phyloP scores from a whole-genome alignment of 2,888 invertebrate genomes.

The Synanthedon vespiformis region DNA sequence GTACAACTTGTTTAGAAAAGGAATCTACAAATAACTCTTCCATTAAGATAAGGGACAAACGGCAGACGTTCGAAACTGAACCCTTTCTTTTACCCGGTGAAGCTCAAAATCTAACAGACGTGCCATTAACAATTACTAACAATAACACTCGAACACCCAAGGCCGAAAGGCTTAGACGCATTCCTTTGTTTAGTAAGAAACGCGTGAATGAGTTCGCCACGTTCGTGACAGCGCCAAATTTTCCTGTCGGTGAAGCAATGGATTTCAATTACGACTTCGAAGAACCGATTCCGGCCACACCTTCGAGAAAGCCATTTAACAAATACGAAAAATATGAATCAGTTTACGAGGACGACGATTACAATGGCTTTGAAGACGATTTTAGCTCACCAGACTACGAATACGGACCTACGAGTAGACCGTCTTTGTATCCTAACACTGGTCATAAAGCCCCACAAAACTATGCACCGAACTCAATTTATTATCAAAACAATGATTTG shows the following conservation, averaged over 20 bases:
- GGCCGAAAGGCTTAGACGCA: slow-evolving; percentile 24
- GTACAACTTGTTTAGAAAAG: slow-evolving; percentile 20
- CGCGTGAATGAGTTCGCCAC: slow-evolving; percentile 17
- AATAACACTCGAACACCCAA: slow-evolving; percentile 12
- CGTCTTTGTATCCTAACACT: slow-evolving; percentile 6
- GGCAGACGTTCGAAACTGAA: slow-evolving; percentile 30
- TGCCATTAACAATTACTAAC: slow-evolving; percentile 3
- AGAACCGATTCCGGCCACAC: slow-evolving; percentile 6
- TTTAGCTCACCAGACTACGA: slow-evolving; percentile 19
- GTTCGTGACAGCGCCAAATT: slow-evolving; percentile 24
- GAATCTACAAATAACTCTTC: not conserved
- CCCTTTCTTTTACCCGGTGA: slow-evolving; percentile 29
- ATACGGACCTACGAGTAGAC: slow-evolving; percentile 12
- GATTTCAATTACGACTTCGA: slow-evolving; percentile 21
- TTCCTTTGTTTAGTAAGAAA: slow-evolving; percentile 8
- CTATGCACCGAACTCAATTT: slow-evolving; percentile 18
- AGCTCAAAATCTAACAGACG: slow-evolving; percentile 11
- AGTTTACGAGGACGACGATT: slow-evolving; percentile 25
- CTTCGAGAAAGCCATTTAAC: slow-evolving; percentile 3
- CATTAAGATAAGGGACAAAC: slow-evolving; percentile 15
- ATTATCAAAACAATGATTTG: slow-evolving; percentile 16
- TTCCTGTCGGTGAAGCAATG: slow-evolving; percentile 26
- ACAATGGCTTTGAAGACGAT: slow-evolving; percentile 22
- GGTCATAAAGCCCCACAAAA: slow-evolving; percentile 6
- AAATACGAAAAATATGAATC: slow-evolving; percentile 11